A percentile compares a stretch with the other conserved stretches of the same genome.
Conservation (phyloP, 2,888 invertebrate species). For the Invenusta paracnida region DNA sequence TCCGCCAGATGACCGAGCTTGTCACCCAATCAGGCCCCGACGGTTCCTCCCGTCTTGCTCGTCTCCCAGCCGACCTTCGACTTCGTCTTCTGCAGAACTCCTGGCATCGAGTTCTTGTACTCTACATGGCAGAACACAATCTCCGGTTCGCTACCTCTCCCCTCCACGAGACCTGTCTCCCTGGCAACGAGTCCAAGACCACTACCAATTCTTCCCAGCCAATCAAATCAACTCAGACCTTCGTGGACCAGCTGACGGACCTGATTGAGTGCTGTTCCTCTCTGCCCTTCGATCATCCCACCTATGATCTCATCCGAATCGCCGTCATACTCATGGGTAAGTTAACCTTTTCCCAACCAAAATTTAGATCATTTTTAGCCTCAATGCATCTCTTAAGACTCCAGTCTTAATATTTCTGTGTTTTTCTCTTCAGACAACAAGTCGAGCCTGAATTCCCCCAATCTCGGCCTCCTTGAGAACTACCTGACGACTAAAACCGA, state of each 20-base stretch:
- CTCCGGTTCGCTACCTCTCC: not conserved
- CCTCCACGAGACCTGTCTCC: not conserved
- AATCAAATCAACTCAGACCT: not conserved
- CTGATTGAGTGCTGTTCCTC: not conserved
- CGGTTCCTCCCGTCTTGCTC: constrained; percentile 7
- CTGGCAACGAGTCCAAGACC: not conserved
- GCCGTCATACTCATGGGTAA: constrained; percentile 16
- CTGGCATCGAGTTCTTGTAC: constrained; percentile 32
- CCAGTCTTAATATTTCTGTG: not conserved
- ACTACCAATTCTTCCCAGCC: too few relatives aligned
- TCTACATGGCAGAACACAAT: constrained; percentile 31
- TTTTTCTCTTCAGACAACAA: not conserved
- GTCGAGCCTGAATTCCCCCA: not conserved
- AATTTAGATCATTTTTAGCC: too few relatives aligned
- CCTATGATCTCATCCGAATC: constrained; percentile 2
- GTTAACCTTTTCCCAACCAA: not conserved
- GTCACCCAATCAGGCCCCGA: constrained; percentile 19
- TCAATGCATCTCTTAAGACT: too few relatives aligned
- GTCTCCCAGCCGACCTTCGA: not conserved
- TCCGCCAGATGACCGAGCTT: constrained; percentile 30
- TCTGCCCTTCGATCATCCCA: not conserved
- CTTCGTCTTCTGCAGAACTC: constrained; percentile 36
- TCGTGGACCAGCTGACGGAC: not conserved
- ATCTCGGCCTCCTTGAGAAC: not conserved
- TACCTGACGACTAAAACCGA: constrained; percentile 11